Evolutionary conservation across 2,113 vertebrate genomes (phyloP), one percentile per base, ranked within the genome.

Genomic region (Rousettus leschenaultii): DNA sequence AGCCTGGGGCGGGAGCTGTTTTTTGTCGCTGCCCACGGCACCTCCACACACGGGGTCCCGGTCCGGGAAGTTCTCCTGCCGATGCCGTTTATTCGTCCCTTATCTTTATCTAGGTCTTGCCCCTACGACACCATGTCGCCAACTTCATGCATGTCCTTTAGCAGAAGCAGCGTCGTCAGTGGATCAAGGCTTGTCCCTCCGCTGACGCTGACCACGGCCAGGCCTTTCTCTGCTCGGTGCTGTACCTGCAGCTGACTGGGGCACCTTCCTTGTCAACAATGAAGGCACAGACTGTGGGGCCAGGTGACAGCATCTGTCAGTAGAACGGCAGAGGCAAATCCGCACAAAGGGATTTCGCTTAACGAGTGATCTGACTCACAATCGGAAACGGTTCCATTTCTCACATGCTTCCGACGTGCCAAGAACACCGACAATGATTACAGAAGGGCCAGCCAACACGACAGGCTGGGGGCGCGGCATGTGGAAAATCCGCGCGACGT

Each of bases 121-220:
- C 35, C 63, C 78, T 24, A 0, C 0, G 77, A 53, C 15, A 4
- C 14, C 0, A 2, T 16, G 15, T 40, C 65, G 24, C 77, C 57
- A 65, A 24, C n/a, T 38, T 12, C 63, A 7, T 0, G 0, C 1
- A 0, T 0, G 2, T 28, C 45, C 59, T 7, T 11, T 4, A 30
- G 3, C 13, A 57, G 4, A 8, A 30, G 51, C 51, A 22, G 13
- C 1, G 0, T 0, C 21, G 6, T 7, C 48, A 24, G 30, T 0
- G 4, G 5, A 7, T 26, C 82, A 2, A 5, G n/a, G 59, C 40
- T 30, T 38, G 40, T 26, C 74, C 33, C 45, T 18, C 90, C 68
- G 19, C 2, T 0, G 28, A 77, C 0, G 8, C 10, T 1, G 40
- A 53, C 61, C 5, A 18, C 14, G 14, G 65, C 14, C 11, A 11